A percentile compares a stretch with the other conserved stretches of the same genome.
Evolutionary conservation across 2,888 invertebrate species (phyloP).

Genomic region (Liopterus haemorrhoidalis): DNA sequence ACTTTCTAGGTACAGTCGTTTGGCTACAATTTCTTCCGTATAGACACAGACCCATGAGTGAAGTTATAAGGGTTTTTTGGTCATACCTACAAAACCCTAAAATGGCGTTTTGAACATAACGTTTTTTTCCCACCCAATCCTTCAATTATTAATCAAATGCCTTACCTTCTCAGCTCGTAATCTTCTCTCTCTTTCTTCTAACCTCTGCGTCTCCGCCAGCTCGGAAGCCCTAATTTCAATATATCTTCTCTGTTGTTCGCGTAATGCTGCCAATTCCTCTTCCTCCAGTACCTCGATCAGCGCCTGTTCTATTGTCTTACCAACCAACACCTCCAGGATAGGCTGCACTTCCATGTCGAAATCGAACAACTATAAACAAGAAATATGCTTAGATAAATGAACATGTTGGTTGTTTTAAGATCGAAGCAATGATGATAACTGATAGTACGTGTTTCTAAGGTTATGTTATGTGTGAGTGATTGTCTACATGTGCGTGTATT

Average conservation of each 20-base stretch:
- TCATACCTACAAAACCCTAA: too few relatives aligned
- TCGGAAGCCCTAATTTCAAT: conserved; percentile 71
- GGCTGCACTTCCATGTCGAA: conserved; percentile 89
- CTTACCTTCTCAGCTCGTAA: conserved; percentile 59
- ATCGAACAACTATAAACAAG: conserved; percentile 66
- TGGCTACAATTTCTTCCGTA: too few relatives aligned
- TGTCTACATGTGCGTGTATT: too few relatives aligned
- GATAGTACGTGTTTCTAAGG: background rate
- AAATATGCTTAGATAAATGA: conserved; percentile 12
- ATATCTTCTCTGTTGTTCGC: conserved; percentile 71
- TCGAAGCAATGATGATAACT: too few relatives aligned
- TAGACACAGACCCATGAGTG: too few relatives aligned
- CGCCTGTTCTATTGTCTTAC: conserved; percentile 84
- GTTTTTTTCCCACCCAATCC: too few relatives aligned
- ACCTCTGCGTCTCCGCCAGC: conserved; percentile 71
- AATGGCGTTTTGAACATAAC: background rate
- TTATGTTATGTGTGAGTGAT: too few relatives aligned
- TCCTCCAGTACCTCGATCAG: conserved; percentile 87
- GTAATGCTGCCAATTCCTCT: conserved; percentile 77
- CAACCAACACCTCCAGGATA: conserved; percentile 81
- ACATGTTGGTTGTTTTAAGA: background rate
- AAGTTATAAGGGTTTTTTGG: too few relatives aligned
- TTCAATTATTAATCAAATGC: conserved; percentile 1
- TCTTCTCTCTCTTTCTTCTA: conserved; percentile 72
- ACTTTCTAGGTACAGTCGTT: too few relatives aligned